Conservation (phyloP, 2,888 invertebrate genomes). For the Automeris io region DNA sequence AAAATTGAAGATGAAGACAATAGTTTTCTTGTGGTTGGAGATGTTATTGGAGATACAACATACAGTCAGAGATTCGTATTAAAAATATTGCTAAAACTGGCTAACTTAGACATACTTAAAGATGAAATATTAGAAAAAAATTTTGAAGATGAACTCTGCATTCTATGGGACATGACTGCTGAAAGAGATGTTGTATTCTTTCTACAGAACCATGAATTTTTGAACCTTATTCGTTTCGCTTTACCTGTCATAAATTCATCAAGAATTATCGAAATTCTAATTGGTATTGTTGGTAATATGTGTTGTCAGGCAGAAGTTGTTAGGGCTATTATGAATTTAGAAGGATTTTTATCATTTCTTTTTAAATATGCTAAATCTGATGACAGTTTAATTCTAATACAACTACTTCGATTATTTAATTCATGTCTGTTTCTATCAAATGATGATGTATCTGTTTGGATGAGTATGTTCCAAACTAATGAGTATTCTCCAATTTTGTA, state of each 20-base stretch:
- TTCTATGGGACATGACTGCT: constrained; percentile 90
- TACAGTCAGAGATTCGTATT: constrained; percentile 87
- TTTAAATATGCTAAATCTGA: constrained; percentile 77
- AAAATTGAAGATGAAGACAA: constrained; percentile 22
- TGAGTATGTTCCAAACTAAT: constrained; percentile 59
- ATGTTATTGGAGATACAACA: constrained; percentile 87
- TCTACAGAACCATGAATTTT: constrained; percentile 80
- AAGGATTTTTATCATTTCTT: constrained; percentile 75
- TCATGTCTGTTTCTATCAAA: constrained; percentile 66
- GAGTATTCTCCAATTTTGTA: constrained; percentile 77
- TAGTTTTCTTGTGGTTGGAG: constrained; percentile 76
- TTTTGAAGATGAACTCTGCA: constrained; percentile 85
- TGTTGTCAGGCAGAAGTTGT: constrained; percentile 81
- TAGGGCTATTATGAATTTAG: constrained; percentile 71
- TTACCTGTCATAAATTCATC: constrained; percentile 76
- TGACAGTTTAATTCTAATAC: constrained; percentile 84
- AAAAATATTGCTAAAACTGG: constrained; percentile 80
- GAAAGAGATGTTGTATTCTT: constrained; percentile 85
- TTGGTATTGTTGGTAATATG: constrained; percentile 92
- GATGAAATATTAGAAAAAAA: constrained; percentile 77
- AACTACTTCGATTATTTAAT: constrained; percentile 82
- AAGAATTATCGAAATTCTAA: constrained; percentile 85
- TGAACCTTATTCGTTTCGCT: constrained; percentile 79
- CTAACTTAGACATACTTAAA: constrained; percentile 61
- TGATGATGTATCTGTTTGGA: constrained; percentile 60